Evolutionary conservation across 2,888 invertebrate species (phyloP), one percentile per base, ranked within the genome.

Genomic region (Patella depressa): DNA sequence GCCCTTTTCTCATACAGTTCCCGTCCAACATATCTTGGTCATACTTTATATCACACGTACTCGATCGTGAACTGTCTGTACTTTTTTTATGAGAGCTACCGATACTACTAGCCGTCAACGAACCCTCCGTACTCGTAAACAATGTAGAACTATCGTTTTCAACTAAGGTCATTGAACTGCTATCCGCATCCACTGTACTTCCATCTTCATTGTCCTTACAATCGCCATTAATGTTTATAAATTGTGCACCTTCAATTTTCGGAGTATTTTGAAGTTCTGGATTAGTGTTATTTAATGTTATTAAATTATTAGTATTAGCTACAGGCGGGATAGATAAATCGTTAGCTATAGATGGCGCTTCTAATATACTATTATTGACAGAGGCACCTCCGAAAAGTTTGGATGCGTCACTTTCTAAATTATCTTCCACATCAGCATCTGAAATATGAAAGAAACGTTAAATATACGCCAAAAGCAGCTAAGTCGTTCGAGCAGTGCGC

Each of bases 371-470:
- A 65, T 12, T 24, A 65, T 65, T 65, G 24, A 24, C 24, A 3
- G 65, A 19, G 24, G 65, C 65, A 24, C 65, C 65, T 24, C 65
- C 65, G 24, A 65, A 65, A 57, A 74, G 74, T 72, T 84, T 79
- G 2, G 87, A 86, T 24, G 85, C 83, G 74, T 91, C 91, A 83
- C 87, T 89, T 71, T 91, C 91, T 29, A 89, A 76, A 82, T 91
- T 91, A 81, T 92, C 92, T 78, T 92, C 92, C 29, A 91, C 85
- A 83, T 91, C 91, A 73, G 91, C 91, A 88, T 92, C 91, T 90
- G 79, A 34, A 78, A 78, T 45, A 57, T 24, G 75, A 74, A 74
- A 69, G 19, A 73, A 57, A 9, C 5, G 7, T 45, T 45, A 45
- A 45, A 45, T 7, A 45, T 45, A 45, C 45, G 9, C 45, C 45